Conservation (phyloP, 2,888 invertebrate genomes). For the Chrysolina americana region DNA sequence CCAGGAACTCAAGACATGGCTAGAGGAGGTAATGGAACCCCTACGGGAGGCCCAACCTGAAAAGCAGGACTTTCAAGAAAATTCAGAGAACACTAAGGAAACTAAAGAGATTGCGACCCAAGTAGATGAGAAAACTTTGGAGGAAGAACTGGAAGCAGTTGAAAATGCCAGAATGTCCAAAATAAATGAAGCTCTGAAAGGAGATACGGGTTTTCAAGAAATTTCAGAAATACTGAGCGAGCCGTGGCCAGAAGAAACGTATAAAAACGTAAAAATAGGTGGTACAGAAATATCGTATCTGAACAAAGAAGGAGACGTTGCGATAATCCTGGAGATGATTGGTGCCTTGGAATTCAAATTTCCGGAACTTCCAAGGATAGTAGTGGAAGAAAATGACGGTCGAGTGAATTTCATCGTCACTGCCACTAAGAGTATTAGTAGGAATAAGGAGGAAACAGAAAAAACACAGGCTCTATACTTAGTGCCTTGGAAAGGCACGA, state of each 20-base stretch:
- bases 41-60: background rate
- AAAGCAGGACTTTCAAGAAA: background rate
- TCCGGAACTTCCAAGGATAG: background rate
- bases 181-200: background rate
- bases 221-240: background rate
- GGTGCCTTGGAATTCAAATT: background rate
- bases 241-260: background rate
- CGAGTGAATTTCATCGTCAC: too few relatives aligned
- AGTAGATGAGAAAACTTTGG: background rate
- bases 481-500: background rate
- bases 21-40: background rate
- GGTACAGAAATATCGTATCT: background rate
- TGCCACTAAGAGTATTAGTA: too few relatives aligned
- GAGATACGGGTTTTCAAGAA: background rate
- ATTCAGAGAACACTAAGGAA: background rate
- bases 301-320: conserved; percentile 1
- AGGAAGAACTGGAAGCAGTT: background rate
- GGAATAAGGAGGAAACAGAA: too few relatives aligned
- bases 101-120: conserved; percentile 12
- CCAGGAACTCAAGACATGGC: background rate
- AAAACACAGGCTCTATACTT: too few relatives aligned
- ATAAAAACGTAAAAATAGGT: background rate
- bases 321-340: background rate
- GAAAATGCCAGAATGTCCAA: background rate
- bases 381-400: background rate